Base-by-base conservation (phyloP, 2,797 vertebrate genomes). In the Numenius phaeopus region DNA sequence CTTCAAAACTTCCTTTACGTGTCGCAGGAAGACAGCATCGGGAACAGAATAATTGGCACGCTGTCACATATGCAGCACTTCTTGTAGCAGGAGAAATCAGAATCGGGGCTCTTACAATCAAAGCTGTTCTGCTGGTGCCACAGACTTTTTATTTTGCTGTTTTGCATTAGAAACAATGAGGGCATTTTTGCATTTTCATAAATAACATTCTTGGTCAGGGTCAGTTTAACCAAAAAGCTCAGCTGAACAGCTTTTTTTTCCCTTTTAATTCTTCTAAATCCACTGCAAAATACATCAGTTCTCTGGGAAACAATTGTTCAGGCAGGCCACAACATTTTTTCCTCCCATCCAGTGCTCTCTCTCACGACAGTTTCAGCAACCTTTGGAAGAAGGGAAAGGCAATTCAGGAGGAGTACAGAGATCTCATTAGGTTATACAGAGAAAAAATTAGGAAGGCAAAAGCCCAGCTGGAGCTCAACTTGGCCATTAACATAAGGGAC, bases 131-230 rank as follows among this genome's bases (percentile, higher is more conserved):
- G n/a, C 34, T 29, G 42, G 22, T 32, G 34, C 40, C 10, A 4
- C 29, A 29, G 30, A 27, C 29, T 32, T 65, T 85, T 73, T 80
- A 11, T 66, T 88, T 76, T 89, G 40, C 75, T 70, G 10, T 8
- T 89, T 71, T 50, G 18, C 58, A 22, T 69, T 62, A 76, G 76
- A 76, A 95, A 88, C 42, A 82, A 76, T 16, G 11, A 81, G 14
- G 49, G 24, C 8, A 47, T 69, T 88, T 82, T 76, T 69, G 11
- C 4, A 34, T 72, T 82, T 82, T 57, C 34, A n/a, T 69, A 78
- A 81, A n/a, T 67, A 83, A 91, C 54, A n/a, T 83, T 88, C 54
- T 85, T 86, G 32, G 30, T 83, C 54, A 94, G 91, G 94, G 77
- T 87, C 40, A 29, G 17, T 81, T 78, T 78, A 44, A 21, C 26